Conservation (phyloP, 2,113 vertebrate genomes). For the Fukomys damarensis region DNA sequence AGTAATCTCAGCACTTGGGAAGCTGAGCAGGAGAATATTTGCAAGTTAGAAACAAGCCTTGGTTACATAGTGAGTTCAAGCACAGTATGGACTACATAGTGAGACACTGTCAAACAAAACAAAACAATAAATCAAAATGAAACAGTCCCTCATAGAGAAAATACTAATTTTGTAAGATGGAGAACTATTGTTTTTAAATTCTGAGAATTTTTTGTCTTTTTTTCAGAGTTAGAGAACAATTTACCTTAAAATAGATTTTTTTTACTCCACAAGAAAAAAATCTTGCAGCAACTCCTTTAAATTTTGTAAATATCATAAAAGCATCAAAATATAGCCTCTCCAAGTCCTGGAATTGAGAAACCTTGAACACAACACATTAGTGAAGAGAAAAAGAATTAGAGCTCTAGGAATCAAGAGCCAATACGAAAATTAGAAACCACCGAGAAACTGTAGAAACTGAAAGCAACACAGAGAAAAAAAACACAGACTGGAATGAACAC, state of each 20-base stretch:
- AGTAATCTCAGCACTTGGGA: background rate
- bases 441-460: background rate
- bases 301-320: background rate
- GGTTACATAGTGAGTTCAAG: background rate
- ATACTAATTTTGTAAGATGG: background rate
- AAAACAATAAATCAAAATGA: background rate
- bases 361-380: background rate
- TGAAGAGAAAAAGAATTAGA: background rate
- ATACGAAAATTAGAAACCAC: background rate
- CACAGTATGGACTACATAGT: background rate
- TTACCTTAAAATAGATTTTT: constrained; percentile 1
- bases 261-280: background rate
- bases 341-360: background rate
- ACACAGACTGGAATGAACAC: background rate
- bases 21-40: background rate
- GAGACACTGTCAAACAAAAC: background rate
- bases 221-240: background rate
- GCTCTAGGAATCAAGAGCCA: background rate
- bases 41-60: background rate
- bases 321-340: background rate
- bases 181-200: background rate
- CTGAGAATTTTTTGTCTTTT: background rate
- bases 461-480: background rate
- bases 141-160: background rate
- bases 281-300: background rate